These are phyloP conservation scores for Lanius ludovicianus DNA, from an alignment of 2,113 vertebrate genomes.

Conservation along the genomic window DNA sequence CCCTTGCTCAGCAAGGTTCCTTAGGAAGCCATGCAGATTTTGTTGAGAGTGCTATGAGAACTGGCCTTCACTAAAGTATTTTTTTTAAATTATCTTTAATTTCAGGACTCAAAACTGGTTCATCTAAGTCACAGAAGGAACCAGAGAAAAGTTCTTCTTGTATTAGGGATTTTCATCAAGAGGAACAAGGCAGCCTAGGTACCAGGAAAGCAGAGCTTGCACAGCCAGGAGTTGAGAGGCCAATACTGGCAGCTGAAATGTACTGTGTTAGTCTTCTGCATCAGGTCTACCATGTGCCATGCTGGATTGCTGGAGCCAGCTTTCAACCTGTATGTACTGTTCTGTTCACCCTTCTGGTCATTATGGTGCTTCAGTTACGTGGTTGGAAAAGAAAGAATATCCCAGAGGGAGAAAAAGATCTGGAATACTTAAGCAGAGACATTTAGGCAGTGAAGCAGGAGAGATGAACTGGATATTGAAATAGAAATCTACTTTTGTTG, in stretches of 20 bases:
- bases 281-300: background rate
- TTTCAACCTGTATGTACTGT: background rate
- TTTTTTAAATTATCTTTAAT: background rate
- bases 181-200: background rate
- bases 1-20: background rate
- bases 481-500: background rate
- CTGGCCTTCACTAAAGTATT: background rate
- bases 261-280: background rate
- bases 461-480: background rate
- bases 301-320: too few species aligned
- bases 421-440: background rate
- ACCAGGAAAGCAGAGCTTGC: background rate
- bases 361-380: background rate
- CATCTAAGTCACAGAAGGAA: background rate
- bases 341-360: background rate
- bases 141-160: background rate
- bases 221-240: background rate
- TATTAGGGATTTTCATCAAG: background rate
- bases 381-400: background rate
- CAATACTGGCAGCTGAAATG: fast-evolving
- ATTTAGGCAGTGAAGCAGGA: background rate
- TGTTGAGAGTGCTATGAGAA: background rate
- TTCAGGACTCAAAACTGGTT: background rate
- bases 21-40: background rate
- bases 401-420: background rate